Evolutionary conservation across 30 jellyfish, hydroid and myxozoan species (phyloP).

Genomic region (Haliclystus octoradiatus): DNA sequence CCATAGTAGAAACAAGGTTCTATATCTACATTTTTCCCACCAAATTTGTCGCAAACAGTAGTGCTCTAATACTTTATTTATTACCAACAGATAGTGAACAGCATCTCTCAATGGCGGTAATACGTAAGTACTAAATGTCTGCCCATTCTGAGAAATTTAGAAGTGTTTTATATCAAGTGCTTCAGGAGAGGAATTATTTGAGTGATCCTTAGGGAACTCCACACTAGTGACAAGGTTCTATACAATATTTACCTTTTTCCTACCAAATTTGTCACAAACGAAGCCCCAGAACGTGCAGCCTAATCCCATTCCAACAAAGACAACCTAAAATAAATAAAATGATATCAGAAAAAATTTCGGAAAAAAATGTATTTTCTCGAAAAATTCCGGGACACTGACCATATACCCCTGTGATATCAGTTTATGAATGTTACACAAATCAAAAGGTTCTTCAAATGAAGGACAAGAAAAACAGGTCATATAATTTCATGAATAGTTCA

Average conservation of each 20-base stretch:
- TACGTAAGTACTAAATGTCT: not conserved
- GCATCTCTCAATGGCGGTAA: not conserved
- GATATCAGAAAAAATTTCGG: not conserved
- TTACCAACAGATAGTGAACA: too few relatives aligned
- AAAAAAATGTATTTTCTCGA: too few relatives aligned
- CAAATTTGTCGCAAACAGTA: constrained; percentile 62
- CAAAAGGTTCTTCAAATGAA: too few relatives aligned
- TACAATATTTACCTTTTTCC: constrained; percentile 52
- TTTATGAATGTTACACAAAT: too few relatives aligned
- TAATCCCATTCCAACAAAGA: constrained; percentile 65
- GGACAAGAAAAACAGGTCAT: too few relatives aligned
- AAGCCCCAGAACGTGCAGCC: constrained; percentile 83
- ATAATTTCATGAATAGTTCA: too few relatives aligned
- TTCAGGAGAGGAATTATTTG: not conserved
- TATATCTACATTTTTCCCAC: constrained; percentile 70
- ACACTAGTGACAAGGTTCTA: too few relatives aligned
- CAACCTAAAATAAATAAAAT: constrained; percentile 38
- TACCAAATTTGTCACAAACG: constrained; percentile 63
- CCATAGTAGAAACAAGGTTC: too few relatives aligned
- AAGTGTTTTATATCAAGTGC: not conserved
- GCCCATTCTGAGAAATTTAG: not conserved
- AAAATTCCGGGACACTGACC: too few relatives aligned
- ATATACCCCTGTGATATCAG: too few relatives aligned
- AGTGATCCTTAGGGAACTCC: not conserved
- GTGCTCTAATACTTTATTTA: too few relatives aligned